A percentile compares a stretch with the other conserved stretches of the same genome.
Conservation (phyloP, 2,888 invertebrate genomes). For the Seira sanloemensis region DNA sequence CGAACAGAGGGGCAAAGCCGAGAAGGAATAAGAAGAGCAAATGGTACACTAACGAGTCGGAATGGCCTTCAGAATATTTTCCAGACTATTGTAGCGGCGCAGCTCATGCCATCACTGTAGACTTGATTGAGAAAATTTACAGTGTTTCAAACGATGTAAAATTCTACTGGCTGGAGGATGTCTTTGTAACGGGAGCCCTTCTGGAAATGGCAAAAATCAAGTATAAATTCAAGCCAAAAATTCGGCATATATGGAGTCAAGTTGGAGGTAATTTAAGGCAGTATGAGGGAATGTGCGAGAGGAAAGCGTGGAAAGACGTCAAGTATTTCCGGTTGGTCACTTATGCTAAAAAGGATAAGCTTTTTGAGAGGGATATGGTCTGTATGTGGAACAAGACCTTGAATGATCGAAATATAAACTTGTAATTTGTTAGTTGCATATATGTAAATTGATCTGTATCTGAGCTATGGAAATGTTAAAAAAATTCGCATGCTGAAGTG, state of each 20-base stretch:
- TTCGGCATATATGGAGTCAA: slow-evolving; percentile 32
- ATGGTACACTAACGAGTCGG: slow-evolving; percentile 73
- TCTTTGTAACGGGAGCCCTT: slow-evolving; percentile 65
- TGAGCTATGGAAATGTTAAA: no score
- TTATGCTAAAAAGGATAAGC: slow-evolving; percentile 32
- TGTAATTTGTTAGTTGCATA: no score
- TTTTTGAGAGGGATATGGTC: slow-evolving; percentile 47
- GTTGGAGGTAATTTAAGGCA: no score
- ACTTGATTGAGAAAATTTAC: slow-evolving; percentile 74
- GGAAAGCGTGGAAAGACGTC: slow-evolving; percentile 31
- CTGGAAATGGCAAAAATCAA: slow-evolving; percentile 22
- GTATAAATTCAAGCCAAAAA: background rate
- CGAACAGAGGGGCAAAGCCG: slow-evolving; percentile 71
- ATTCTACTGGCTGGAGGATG: slow-evolving; percentile 79
- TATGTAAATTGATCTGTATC: no score
- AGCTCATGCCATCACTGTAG: slow-evolving; percentile 74
- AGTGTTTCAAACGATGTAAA: slow-evolving; percentile 74
- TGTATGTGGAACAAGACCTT: slow-evolving; percentile 52
- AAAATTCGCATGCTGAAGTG: no score
- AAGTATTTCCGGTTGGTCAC: background rate
- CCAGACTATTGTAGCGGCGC: slow-evolving; percentile 74
- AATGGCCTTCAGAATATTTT: slow-evolving; percentile 73
- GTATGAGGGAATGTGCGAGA: slow-evolving; percentile 11
- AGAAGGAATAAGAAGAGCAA: slow-evolving; percentile 66
- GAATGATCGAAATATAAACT: no score